Conservation (phyloP, 2,797 vertebrate genomes). For the Poecilia gillii region DNA sequence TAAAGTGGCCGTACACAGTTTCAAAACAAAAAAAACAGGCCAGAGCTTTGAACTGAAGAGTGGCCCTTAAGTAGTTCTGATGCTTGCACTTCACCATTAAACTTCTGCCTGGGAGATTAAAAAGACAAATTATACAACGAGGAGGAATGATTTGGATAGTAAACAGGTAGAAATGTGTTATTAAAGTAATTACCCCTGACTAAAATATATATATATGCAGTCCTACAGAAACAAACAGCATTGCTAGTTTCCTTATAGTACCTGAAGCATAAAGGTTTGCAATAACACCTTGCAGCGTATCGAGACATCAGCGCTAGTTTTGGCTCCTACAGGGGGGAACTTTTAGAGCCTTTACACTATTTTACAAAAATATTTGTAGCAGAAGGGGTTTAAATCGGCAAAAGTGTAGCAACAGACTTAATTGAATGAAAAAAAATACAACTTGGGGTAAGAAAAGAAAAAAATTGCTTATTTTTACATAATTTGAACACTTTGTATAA, state of each 20-base stretch:
- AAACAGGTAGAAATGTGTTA: neutral
- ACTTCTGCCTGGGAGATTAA: constrained; percentile 43
- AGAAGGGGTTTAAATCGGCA: neutral
- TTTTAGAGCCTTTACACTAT: neutral
- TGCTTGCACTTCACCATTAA: constrained; percentile 40
- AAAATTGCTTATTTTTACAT: neutral
- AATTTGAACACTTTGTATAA: neutral
- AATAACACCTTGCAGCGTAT: neutral
- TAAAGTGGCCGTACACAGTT: constrained; percentile 59
- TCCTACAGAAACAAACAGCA: neutral
- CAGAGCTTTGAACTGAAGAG: constrained; percentile 39
- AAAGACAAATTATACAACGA: constrained; percentile 2
- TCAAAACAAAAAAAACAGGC: constrained; percentile 33
- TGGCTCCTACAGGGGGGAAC: neutral
- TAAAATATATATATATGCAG: neutral
- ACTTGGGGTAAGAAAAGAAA: neutral
- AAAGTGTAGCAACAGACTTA: neutral
- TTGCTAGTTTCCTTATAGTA: neutral
- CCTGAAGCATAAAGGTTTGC: neutral
- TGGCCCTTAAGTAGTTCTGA: constrained; percentile 45
- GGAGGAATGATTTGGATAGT: neutral
- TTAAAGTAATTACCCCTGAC: neutral
- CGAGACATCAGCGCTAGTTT: neutral
- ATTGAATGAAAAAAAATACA: neutral
- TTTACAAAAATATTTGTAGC: neutral